Evolutionary conservation across 2,888 invertebrate genomes (phyloP).

Genomic region (Rhamphomyia laevipes): DNA sequence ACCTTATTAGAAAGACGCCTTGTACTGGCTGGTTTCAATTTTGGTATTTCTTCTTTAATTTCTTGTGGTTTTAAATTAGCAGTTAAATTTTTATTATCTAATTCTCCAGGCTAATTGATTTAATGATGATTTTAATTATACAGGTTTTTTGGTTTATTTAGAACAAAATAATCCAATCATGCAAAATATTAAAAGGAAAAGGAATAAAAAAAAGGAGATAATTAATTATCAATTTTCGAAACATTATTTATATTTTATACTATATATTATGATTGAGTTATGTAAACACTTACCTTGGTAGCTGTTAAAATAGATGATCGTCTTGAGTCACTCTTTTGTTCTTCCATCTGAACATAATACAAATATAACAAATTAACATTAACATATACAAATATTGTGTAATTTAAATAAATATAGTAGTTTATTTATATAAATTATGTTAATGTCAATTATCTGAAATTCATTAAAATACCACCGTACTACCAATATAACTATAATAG

Average conservation of each 20-base stretch:
- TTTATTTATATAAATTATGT: too few species aligned
- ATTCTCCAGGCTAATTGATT: slow-evolving; percentile 9
- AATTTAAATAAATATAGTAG: too few species aligned
- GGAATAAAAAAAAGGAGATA: neutral
- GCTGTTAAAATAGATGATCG: slow-evolving; percentile 28
- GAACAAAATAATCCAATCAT: too few species aligned
- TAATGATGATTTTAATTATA: neutral
- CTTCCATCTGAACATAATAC: slow-evolving; percentile 24
- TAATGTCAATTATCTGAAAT: too few species aligned
- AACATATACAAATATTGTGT: too few species aligned
- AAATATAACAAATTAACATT: too few species aligned
- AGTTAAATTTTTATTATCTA: slow-evolving; percentile 24
- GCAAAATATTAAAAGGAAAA: neutral
- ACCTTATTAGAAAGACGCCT: slow-evolving; percentile 27
- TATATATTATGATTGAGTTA: too few species aligned
- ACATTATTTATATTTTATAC: too few species aligned
- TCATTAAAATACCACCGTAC: too few species aligned
- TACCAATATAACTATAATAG: too few species aligned
- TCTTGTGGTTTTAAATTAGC: slow-evolving; percentile 41
- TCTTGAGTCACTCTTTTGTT: slow-evolving; percentile 24
- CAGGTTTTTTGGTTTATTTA: neutral
- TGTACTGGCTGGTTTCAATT: slow-evolving; percentile 43
- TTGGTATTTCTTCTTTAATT: slow-evolving; percentile 47
- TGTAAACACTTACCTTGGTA: slow-evolving; percentile 23
- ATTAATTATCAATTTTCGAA: neutral